Conservation (phyloP, 2,113 vertebrate species). For the Agapornis roseicollis region DNA sequence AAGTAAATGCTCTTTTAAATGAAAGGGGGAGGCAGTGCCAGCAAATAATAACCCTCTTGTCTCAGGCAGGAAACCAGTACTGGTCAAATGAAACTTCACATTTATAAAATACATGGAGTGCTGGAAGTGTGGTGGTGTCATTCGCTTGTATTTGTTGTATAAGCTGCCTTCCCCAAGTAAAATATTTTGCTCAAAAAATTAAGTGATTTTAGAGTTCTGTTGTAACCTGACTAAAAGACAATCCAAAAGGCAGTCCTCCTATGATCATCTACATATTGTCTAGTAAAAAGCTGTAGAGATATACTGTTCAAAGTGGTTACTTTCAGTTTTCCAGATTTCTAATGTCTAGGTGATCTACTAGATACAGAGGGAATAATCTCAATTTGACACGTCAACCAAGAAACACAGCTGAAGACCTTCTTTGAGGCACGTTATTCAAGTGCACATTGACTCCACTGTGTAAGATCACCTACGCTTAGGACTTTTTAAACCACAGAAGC, state of each 20-base stretch:
- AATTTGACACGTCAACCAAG: not conserved
- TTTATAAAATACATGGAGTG: not conserved
- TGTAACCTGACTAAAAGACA: not conserved
- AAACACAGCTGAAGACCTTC: not conserved
- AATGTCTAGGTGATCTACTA: not conserved
- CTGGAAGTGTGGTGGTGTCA: not conserved
- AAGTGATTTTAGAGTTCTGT: not conserved
- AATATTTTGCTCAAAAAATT: not conserved
- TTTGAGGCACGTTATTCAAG: not conserved
- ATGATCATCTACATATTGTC: rapidly evolving
- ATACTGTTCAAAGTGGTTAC: not conserved
- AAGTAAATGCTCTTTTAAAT: not conserved
- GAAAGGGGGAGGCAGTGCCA: not conserved
- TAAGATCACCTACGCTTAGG: not conserved
- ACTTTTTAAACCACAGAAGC: not conserved
- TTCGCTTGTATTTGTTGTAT: not conserved
- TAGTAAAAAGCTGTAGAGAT: not conserved
- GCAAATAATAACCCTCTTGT: not conserved
- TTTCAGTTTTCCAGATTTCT: not conserved
- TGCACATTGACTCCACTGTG: not conserved
- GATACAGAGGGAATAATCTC: not conserved
- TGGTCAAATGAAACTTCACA: not conserved
- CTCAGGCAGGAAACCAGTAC: not conserved
- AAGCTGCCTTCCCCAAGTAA: not conserved
- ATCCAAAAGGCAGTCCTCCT: not conserved